These are phyloP conservation scores for Oryzaephilus surinamensis DNA, from an alignment of 1,140 invertebrate genomes.

Conservation along the genomic window DNA sequence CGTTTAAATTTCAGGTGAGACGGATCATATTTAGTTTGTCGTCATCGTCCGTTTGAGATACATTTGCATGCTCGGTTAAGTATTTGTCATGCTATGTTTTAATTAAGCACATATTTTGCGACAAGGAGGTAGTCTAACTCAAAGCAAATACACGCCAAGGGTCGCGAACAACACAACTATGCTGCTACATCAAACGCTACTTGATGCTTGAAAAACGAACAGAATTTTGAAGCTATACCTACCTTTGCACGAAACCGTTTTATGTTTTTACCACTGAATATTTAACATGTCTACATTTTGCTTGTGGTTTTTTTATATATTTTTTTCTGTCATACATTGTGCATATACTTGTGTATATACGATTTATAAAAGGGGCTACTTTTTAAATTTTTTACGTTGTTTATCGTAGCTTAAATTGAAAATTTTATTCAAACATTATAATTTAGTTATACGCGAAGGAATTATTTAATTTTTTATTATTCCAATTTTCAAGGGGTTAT, in stretches of 20 bases:
- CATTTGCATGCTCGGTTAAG: conserved; percentile 32
- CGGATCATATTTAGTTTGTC: too few relatives aligned
- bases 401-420: too few relatives aligned
- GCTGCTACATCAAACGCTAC: conserved; percentile 23
- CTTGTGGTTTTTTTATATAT: too few relatives aligned
- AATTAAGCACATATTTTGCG: conserved; percentile 36
- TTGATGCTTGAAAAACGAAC: conserved; percentile 17
- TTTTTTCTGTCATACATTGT: neutral
- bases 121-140: conserved; percentile 25
- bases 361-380: too few relatives aligned
- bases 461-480: too few relatives aligned
- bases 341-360: neutral
- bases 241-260: conserved; percentile 9
- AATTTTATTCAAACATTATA: too few relatives aligned
- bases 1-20: conserved; percentile 20
- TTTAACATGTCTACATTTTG: conserved; percentile 2
- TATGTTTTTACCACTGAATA: conserved; percentile 6
- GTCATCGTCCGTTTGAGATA: conserved; percentile 28
- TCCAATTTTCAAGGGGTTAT: too few relatives aligned
- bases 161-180: conserved; percentile 16
- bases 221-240: conserved; percentile 13
- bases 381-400: too few relatives aligned
- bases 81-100: conserved; percentile 37
- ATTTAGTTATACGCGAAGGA: too few relatives aligned
- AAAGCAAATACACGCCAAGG: conserved; percentile 26